phyloP scores from a whole-genome alignment of 2,797 vertebrate species.

The Anguilla pacifica region DNA sequence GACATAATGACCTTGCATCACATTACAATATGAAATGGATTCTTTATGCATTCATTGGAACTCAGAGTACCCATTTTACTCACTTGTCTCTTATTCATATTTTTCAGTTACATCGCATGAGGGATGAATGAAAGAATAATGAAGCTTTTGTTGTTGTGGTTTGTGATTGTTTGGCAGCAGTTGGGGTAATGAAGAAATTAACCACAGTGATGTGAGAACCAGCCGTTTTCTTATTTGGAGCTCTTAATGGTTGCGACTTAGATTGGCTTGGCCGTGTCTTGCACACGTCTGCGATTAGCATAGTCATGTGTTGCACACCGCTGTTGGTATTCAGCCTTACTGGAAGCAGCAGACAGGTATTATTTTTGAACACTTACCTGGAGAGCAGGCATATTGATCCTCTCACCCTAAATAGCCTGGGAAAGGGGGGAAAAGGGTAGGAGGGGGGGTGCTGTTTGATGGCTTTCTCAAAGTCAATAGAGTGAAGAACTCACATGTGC shows the following conservation, averaged over 20 bases:
- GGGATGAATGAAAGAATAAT: conserved; percentile 38
- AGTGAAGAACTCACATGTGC: conserved; percentile 8
- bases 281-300: not conserved
- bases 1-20: conserved; percentile 44
- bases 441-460: not conserved
- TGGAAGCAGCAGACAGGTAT: not conserved
- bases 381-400: conserved; percentile 1
- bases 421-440: not conserved
- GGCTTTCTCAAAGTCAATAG: conserved; percentile 9
- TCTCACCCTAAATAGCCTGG: not conserved
- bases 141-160: conserved; percentile 19
- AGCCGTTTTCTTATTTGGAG: not conserved
- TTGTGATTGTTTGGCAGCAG: conserved; percentile 1
- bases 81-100: not conserved
- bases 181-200: not conserved
- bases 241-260: not conserved
- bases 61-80: not conserved
- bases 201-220: not conserved
- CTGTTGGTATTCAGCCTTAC: not conserved
- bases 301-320: not conserved
- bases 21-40: conserved; percentile 39
- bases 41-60: conserved; percentile 39
- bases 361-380: conserved; percentile 11
- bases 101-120: conserved; percentile 25
- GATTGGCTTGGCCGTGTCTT: no score